phyloP scores from a whole-genome alignment of 1,140 invertebrate species.

The Dolichoris vasculosae region DNA sequence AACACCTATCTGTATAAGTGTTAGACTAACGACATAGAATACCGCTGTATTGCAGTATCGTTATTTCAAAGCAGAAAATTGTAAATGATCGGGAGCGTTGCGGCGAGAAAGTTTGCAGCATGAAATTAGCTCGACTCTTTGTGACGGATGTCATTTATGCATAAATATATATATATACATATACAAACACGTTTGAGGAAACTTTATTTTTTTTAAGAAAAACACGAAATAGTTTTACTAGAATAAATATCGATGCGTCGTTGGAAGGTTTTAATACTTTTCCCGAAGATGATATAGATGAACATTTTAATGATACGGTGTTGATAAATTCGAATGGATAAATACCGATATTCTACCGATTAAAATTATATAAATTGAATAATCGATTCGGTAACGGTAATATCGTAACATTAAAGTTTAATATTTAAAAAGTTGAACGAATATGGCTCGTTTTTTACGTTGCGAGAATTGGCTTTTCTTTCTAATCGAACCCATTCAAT shows the following conservation, averaged over 20 bases:
- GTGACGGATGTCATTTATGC: constrained; percentile 25
- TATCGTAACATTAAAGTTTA: not conserved
- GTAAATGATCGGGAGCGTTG: constrained; percentile 37
- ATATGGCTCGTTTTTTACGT: no score
- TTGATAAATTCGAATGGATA: not conserved
- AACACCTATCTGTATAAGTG: constrained; percentile 44
- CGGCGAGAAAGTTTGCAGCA: constrained; percentile 13
- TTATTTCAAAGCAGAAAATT: constrained; percentile 37
- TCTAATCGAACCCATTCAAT: no score
- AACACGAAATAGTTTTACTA: not conserved
- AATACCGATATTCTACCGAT: not conserved
- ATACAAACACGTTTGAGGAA: not conserved
- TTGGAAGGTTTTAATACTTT: not conserved
- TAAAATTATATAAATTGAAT: not conserved
- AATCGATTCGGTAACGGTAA: not conserved
- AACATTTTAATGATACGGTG: constrained; percentile 7
- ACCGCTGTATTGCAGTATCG: constrained; percentile 43
- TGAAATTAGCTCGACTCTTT: not conserved
- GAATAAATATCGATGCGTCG: not conserved
- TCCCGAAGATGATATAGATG: not conserved
- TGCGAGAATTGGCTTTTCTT: no score
- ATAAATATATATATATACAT: constrained; percentile 6
- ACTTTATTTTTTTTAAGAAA: not conserved
- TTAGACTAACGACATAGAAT: constrained; percentile 39
- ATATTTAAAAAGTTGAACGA: not conserved